These are phyloP conservation scores for Achlya flavicornis DNA, from an alignment of 2,888 invertebrate species.

Conservation along the genomic window DNA sequence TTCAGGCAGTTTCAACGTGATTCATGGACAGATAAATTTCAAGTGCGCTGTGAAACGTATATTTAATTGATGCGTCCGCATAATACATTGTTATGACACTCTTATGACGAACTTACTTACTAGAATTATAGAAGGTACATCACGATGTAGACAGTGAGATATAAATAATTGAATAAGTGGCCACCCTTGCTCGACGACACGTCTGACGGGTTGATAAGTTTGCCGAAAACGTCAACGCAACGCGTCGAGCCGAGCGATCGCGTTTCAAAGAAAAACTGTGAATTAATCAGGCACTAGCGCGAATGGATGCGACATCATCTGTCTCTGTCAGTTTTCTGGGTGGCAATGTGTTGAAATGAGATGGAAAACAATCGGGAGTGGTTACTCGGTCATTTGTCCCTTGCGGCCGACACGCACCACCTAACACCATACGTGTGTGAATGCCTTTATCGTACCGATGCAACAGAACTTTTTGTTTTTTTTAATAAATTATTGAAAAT, in stretches of 20 bases:
- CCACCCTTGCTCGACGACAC: slow-evolving; percentile 42
- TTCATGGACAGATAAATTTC: slow-evolving; percentile 79
- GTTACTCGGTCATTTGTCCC: slow-evolving; percentile 75
- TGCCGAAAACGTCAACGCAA: slow-evolving; percentile 67
- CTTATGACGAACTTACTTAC: slow-evolving; percentile 47
- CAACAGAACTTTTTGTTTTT: slow-evolving; percentile 30
- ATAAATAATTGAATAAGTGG: slow-evolving; percentile 37
- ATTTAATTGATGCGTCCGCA: slow-evolving; percentile 72
- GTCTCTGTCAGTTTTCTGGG: slow-evolving; percentile 66
- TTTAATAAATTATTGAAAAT: not conserved
- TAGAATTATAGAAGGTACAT: slow-evolving; percentile 39
- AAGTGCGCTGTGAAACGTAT: slow-evolving; percentile 71
- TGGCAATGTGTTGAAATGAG: slow-evolving; percentile 57
- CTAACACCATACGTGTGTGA: slow-evolving; percentile 50
- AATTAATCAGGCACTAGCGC: slow-evolving; percentile 75
- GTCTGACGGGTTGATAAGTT: slow-evolving; percentile 65
- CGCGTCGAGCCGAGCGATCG: slow-evolving; percentile 61
- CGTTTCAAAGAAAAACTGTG: slow-evolving; percentile 78
- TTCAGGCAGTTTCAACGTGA: slow-evolving; percentile 74
- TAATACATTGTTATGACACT: slow-evolving; percentile 72
- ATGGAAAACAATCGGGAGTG: slow-evolving; percentile 69
- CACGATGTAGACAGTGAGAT: slow-evolving; percentile 24
- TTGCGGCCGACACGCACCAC: slow-evolving; percentile 64
- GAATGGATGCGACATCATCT: slow-evolving; percentile 65
- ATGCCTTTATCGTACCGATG: slow-evolving; percentile 47